Evolutionary conservation across 2,113 vertebrate genomes (phyloP).

Genomic region (Anguilla rostrata): DNA sequence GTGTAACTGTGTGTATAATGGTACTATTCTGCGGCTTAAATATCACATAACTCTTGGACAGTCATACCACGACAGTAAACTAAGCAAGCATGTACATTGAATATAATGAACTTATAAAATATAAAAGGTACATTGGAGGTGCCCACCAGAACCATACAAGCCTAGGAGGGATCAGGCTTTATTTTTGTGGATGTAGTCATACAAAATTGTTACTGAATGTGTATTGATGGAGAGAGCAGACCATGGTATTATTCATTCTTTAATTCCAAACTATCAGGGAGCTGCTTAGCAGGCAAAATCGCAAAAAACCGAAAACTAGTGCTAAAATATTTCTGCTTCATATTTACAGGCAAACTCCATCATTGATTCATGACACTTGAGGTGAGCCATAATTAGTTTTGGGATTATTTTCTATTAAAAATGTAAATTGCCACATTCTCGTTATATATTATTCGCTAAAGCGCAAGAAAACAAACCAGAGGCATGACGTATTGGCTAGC

Average conservation of each 20-base stretch:
- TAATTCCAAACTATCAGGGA: background rate
- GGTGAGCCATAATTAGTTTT: background rate
- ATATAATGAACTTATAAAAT: conserved; percentile 20
- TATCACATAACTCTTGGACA: conserved; percentile 2
- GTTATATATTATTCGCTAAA: background rate
- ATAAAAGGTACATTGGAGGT: background rate
- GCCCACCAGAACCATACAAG: background rate
- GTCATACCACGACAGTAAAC: background rate
- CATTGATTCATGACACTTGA: background rate
- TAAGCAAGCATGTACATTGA: conserved; percentile 12
- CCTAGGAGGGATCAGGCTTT: background rate
- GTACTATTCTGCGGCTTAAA: background rate
- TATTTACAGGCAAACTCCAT: background rate
- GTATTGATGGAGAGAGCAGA: background rate
- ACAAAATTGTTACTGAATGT: background rate
- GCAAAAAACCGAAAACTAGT: background rate
- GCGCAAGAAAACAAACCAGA: background rate
- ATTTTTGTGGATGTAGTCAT: background rate
- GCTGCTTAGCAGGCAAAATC: background rate
- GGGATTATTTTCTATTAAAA: background rate
- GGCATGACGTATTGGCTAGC: background rate
- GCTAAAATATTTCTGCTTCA: background rate
- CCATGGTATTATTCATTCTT: background rate
- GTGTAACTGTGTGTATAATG: conserved; percentile 1
- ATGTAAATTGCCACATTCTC: background rate